Evolutionary conservation across 2,888 invertebrate genomes (phyloP).

Genomic region (Euzophera pinguis): DNA sequence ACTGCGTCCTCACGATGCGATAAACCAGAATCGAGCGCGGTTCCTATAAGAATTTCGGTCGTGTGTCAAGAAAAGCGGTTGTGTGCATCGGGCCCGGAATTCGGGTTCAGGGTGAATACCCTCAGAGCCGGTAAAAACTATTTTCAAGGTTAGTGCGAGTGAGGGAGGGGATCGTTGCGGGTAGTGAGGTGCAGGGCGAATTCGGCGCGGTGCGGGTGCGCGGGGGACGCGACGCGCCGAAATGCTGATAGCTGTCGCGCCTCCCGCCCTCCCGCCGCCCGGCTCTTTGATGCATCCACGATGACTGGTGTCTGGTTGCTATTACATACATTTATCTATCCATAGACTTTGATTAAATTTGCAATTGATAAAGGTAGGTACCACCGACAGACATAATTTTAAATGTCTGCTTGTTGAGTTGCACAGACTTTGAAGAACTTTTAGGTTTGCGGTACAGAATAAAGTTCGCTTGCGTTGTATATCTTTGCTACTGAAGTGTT

Average conservation of each 20-base stretch:
- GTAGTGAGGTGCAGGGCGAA: slow-evolving; percentile 68
- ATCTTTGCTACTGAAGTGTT: too few relatives aligned
- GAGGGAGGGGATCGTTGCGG: slow-evolving; percentile 71
- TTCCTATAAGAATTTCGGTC: slow-evolving; percentile 54
- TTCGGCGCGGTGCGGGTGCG: slow-evolving; percentile 52
- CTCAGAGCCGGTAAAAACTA: slow-evolving; percentile 76
- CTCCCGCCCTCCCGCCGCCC: slow-evolving; percentile 24
- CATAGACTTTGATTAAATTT: slow-evolving; percentile 24
- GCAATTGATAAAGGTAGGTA: too few relatives aligned
- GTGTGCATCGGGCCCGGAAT: slow-evolving; percentile 71
- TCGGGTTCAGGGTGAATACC: slow-evolving; percentile 79
- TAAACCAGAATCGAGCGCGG: slow-evolving; percentile 31
- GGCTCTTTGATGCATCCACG: slow-evolving; percentile 41
- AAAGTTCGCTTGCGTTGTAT: too few relatives aligned
- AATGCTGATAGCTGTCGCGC: slow-evolving; percentile 52
- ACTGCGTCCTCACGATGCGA: slow-evolving; percentile 37
- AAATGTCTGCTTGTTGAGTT: too few relatives aligned
- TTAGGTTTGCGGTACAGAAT: too few relatives aligned
- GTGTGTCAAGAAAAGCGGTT: slow-evolving; percentile 42
- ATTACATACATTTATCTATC: too few relatives aligned
- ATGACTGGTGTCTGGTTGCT: slow-evolving; percentile 17
- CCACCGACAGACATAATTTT: slow-evolving; percentile 16
- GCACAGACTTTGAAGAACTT: too few relatives aligned
- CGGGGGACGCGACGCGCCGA: slow-evolving; percentile 67
- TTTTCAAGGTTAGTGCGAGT: slow-evolving; percentile 76